These are phyloP conservation scores for Drosophila yakuba DNA, from an alignment of 1,140 invertebrate species.

Conservation along the genomic window DNA sequence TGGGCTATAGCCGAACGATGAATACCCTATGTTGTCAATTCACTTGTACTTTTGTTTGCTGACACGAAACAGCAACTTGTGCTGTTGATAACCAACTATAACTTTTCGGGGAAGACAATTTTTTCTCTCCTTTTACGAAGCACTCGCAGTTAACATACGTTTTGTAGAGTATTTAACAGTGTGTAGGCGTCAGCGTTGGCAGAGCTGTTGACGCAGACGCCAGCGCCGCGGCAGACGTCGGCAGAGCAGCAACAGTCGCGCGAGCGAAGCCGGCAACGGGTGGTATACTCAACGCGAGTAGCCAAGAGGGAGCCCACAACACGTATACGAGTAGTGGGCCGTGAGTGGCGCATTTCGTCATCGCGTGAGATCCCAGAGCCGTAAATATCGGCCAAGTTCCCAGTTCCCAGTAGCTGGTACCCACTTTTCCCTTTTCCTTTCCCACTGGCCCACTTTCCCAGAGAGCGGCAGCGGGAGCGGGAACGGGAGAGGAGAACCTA, in stretches of 20 bases:
- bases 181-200: slow-evolving; percentile 36
- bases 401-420: slow-evolving; percentile 28
- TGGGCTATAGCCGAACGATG: background rate
- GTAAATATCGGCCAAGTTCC: slow-evolving; percentile 58
- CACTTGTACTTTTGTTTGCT: background rate
- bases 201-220: slow-evolving; percentile 5
- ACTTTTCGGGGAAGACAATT: too few species aligned
- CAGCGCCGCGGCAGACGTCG: slow-evolving; percentile 1
- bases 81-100: background rate
- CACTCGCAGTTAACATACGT: too few species aligned
- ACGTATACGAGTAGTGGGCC: slow-evolving; percentile 33
- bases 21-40: background rate
- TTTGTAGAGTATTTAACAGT: slow-evolving; percentile 24
- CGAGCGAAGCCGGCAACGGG: slow-evolving; percentile 17
- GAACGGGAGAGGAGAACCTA: background rate
- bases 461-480: slow-evolving; percentile 15
- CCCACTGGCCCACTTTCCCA: slow-evolving; percentile 39
- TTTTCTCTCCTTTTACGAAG: too few species aligned
- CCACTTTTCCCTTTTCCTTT: slow-evolving; percentile 21
- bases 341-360: slow-evolving; percentile 58
- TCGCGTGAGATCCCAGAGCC: slow-evolving; percentile 46
- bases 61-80: background rate
- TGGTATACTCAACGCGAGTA: slow-evolving; percentile 21
- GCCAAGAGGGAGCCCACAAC: slow-evolving; percentile 20
- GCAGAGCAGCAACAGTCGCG: slow-evolving; percentile 44